These are phyloP conservation scores for Physocephala rufipes DNA, from an alignment of 2,888 invertebrate species.

Conservation along the genomic window DNA sequence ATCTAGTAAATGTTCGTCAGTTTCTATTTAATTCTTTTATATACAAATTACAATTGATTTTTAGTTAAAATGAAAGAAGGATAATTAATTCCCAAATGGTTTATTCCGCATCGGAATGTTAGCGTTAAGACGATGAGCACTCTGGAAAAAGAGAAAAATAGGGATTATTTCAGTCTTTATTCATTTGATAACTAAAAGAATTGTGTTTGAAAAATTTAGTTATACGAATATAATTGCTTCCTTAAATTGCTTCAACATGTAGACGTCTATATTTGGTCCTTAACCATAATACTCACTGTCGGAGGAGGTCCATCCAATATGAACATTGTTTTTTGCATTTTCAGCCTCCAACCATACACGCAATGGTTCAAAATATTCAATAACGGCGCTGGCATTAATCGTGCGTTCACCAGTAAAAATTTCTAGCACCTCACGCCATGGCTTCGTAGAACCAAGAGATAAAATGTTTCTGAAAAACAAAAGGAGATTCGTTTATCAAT, in stretches of 20 bases:
- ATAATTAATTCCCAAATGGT: too few relatives aligned
- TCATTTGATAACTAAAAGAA: too few relatives aligned
- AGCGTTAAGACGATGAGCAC: neutral
- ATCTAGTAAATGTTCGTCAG: too few relatives aligned
- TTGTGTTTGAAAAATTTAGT: too few relatives aligned
- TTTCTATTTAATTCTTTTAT: too few relatives aligned
- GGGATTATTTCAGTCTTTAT: too few relatives aligned
- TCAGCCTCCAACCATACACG: conserved; percentile 78
- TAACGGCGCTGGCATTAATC: conserved; percentile 79
- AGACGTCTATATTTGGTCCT: too few relatives aligned
- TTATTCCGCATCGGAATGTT: neutral
- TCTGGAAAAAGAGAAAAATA: neutral
- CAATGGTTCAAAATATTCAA: conserved; percentile 84
- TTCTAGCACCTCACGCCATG: conserved; percentile 87
- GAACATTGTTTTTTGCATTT: conserved; percentile 75
- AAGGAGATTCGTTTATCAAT: too few relatives aligned
- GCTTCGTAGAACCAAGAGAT: conserved; percentile 76
- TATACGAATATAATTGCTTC: too few relatives aligned
- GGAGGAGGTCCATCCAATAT: conserved; percentile 71
- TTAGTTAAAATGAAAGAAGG: too few relatives aligned
- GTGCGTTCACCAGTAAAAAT: conserved; percentile 78
- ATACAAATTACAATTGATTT: too few relatives aligned
- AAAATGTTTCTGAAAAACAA: conserved; percentile 71
- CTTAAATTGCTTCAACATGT: too few relatives aligned
- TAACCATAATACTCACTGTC: conserved; percentile 53